A percentile compares a stretch with the other conserved stretches of the same genome.
phyloP scores from a whole-genome alignment of 2,113 vertebrate genomes.

The Rhineura floridana region DNA sequence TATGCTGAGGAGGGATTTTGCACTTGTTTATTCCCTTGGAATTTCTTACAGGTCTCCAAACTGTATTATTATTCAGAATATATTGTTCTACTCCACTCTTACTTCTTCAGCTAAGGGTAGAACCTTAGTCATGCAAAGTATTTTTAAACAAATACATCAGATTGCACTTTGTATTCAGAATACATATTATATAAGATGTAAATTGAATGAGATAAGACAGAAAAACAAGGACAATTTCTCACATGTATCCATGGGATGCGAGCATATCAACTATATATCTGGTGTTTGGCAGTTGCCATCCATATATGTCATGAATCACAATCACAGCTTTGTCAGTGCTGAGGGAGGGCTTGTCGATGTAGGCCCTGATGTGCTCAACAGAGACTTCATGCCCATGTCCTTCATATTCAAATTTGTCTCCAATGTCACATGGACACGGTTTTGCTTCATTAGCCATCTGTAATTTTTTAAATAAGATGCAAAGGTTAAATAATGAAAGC shows the following conservation, averaged over 20 bases:
- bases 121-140: not conserved
- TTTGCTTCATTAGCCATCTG: constrained; percentile 87
- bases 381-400: constrained; percentile 81
- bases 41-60: not conserved
- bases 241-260: constrained; percentile 81
- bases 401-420: constrained; percentile 82
- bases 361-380: constrained; percentile 80
- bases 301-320: constrained; percentile 85
- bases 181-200: not conserved
- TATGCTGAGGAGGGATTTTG: too few relatives aligned
- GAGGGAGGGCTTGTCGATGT: constrained; percentile 74
- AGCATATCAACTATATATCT: constrained; percentile 87
- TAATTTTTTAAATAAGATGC: constrained; percentile 35
- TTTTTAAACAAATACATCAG: not conserved
- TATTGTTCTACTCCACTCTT: not conserved
- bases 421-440: constrained; percentile 83
- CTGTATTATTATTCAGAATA: not conserved
- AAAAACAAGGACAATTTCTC: constrained; percentile 31
- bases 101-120: not conserved
- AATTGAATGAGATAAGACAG: accelerated
- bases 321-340: constrained; percentile 79
- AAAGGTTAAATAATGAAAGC: not conserved
- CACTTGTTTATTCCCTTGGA: not conserved
- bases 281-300: constrained; percentile 86
- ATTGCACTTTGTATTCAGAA: not conserved